Evolutionary conservation across 2,888 invertebrate species (phyloP).

Genomic region (Thera britannica): DNA sequence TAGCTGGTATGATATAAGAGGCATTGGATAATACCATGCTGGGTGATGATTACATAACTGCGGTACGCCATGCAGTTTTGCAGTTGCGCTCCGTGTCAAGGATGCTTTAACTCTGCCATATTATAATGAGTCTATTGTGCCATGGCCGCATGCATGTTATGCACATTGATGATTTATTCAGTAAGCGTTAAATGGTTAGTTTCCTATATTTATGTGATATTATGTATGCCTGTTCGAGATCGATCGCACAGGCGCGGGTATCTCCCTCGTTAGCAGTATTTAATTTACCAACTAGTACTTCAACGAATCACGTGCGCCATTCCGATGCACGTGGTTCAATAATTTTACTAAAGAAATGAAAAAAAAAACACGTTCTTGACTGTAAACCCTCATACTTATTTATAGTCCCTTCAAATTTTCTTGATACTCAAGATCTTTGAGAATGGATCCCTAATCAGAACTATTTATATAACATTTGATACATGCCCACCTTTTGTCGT

Average conservation of each 20-base stretch:
- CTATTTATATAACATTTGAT: not conserved
- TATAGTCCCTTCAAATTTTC: no score
- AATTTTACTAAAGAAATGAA: no score
- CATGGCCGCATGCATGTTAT: constrained; percentile 60
- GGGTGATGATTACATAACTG: constrained; percentile 72
- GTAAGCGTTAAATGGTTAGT: constrained; percentile 38
- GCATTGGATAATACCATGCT: constrained; percentile 59
- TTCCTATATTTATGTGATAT: constrained; percentile 28
- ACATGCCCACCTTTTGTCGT: not conserved
- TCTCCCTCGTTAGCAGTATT: constrained; percentile 20
- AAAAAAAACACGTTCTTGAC: no score
- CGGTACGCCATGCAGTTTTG: constrained; percentile 49
- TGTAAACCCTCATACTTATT: no score
- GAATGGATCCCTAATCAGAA: no score
- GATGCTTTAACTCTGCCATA: constrained; percentile 66
- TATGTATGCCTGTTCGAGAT: constrained; percentile 5
- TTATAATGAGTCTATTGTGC: constrained; percentile 67
- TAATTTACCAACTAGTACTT: constrained; percentile 17
- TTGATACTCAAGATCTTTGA: no score
- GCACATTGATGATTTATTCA: constrained; percentile 35
- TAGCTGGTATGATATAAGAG: constrained; percentile 58
- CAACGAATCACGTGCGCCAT: constrained; percentile 21
- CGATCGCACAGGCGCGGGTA: constrained; percentile 15
- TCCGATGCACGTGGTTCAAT: not conserved
- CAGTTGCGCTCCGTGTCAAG: constrained; percentile 68